Evolutionary conservation across 2,888 invertebrate genomes (phyloP).

Genomic region (Caenorhabditis sp.): DNA sequence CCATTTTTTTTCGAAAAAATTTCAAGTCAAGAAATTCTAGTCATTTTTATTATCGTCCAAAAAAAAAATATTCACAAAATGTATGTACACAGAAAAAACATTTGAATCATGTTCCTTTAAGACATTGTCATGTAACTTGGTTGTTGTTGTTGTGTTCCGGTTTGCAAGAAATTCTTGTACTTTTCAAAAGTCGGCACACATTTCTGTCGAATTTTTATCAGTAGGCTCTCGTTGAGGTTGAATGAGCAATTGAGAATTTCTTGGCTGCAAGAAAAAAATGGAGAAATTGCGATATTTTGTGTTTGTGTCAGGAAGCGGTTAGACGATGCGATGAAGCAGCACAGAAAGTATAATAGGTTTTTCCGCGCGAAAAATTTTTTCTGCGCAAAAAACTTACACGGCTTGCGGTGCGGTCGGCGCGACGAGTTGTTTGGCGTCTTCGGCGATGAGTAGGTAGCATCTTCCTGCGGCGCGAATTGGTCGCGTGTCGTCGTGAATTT

Average conservation of each 20-base stretch:
- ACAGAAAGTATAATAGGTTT: too few relatives aligned
- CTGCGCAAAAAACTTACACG: background rate
- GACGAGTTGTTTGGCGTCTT: constrained; percentile 45
- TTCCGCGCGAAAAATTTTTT: too few relatives aligned
- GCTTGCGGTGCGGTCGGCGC: constrained; percentile 12
- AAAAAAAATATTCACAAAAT: too few relatives aligned
- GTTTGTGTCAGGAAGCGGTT: background rate
- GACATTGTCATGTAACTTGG: background rate
- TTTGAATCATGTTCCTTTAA: too few relatives aligned
- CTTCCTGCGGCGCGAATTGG: constrained; percentile 41
- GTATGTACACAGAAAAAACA: too few relatives aligned
- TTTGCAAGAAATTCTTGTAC: constrained; percentile 16
- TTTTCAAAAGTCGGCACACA: constrained; percentile 37
- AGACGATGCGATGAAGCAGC: constrained; percentile 3
- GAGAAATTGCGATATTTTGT: background rate
- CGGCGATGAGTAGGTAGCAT: constrained; percentile 48
- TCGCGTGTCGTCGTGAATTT: constrained; percentile 54
- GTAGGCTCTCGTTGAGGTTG: constrained; percentile 36
- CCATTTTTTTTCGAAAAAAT: too few relatives aligned
- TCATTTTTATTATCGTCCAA: too few relatives aligned
- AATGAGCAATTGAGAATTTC: constrained; percentile 43
- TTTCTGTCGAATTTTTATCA: constrained; percentile 38
- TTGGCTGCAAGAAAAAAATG: constrained; percentile 41
- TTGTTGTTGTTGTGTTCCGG: background rate
- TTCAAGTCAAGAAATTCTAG: too few relatives aligned